Evolutionary conservation across 2,888 invertebrate genomes (phyloP).

Genomic region (Ochropacha duplaris): DNA sequence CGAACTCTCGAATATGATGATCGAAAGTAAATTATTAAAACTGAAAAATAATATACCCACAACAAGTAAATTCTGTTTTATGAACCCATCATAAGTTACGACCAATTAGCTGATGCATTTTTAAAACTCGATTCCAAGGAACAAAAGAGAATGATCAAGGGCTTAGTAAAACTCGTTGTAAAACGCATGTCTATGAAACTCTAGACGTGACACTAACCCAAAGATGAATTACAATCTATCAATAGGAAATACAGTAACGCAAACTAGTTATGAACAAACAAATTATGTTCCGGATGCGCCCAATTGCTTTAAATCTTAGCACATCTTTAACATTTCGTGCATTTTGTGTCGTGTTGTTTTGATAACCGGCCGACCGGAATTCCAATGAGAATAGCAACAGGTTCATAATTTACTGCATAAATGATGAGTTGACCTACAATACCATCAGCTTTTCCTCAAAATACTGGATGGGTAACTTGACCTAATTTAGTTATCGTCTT

Average conservation of each 20-base stretch:
- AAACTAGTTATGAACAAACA: slow-evolving; percentile 20
- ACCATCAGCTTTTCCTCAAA: too few relatives aligned
- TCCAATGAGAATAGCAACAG: neutral
- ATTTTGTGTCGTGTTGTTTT: slow-evolving; percentile 21
- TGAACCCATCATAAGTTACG: neutral
- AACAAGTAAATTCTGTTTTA: too few relatives aligned
- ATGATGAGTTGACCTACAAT: neutral
- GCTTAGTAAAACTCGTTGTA: neutral
- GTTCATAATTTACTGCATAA: neutral
- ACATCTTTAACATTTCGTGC: slow-evolving; percentile 25
- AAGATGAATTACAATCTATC: slow-evolving; percentile 1
- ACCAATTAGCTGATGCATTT: neutral
- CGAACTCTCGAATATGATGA: too few relatives aligned
- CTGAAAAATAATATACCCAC: too few relatives aligned
- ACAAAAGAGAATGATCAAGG: neutral
- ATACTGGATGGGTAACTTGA: too few relatives aligned
- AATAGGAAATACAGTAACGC: slow-evolving; percentile 8
- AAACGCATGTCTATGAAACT: neutral
- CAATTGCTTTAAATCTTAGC: slow-evolving; percentile 31
- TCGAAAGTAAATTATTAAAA: too few relatives aligned
- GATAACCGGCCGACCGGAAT: slow-evolving; percentile 1
- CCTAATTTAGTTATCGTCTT: neutral
- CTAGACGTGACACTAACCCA: neutral
- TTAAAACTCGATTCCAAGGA: neutral
- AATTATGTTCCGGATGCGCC: slow-evolving; percentile 25